Percentiles rank a stretch among this genome's conserved stretches.
Conservation (phyloP, 2,113 vertebrate genomes). For the Vulpes lagopus region DNA sequence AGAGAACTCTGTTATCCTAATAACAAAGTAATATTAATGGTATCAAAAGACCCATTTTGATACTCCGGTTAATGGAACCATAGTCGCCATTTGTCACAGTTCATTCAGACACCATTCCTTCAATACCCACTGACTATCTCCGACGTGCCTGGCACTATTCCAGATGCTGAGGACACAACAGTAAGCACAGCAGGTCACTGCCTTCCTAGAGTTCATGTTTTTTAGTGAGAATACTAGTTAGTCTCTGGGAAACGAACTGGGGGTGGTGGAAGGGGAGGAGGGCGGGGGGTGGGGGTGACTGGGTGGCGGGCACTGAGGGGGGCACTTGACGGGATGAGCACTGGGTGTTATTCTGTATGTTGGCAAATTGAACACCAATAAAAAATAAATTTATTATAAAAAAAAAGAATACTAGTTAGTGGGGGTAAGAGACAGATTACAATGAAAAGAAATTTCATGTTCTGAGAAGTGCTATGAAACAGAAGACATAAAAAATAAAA, state of each 20-base stretch:
- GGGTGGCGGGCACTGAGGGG: too few relatives aligned
- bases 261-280: too few relatives aligned
- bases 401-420: not conserved
- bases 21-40: slow-evolving; percentile 29
- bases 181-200: not conserved
- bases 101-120: slow-evolving; percentile 35
- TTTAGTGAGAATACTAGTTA: not conserved
- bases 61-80: not conserved
- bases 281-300: too few relatives aligned
- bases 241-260: too few relatives aligned
- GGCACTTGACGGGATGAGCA: too few relatives aligned
- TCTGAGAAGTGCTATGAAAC: slow-evolving; percentile 4
- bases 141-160: not conserved
- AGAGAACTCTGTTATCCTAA: not conserved
- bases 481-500: too few relatives aligned
- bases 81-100: not conserved
- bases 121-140: not conserved
- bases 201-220: not conserved
- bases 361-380: too few relatives aligned
- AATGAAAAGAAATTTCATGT: slow-evolving; percentile 27
- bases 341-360: too few relatives aligned
- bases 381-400: too few relatives aligned
- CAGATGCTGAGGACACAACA: not conserved
- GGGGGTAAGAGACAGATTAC: not conserved
- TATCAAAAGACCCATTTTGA: slow-evolving; percentile 50